phyloP scores from a whole-genome alignment of 2,113 vertebrate genomes.

The Pogona vitticeps region DNA sequence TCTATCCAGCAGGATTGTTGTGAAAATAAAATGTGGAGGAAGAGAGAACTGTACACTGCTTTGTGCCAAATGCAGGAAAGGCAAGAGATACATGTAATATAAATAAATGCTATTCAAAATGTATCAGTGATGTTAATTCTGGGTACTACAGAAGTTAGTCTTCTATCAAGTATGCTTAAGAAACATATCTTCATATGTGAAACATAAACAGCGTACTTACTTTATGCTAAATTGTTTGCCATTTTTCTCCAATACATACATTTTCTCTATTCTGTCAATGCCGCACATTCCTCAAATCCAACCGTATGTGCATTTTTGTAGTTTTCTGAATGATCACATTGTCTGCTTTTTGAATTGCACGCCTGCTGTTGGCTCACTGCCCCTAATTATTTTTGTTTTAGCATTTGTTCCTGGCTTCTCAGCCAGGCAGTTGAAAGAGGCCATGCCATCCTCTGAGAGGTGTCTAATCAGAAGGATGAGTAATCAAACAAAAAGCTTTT shows the following conservation, averaged over 20 bases:
- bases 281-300: slow-evolving; percentile 62
- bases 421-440: slow-evolving; percentile 64
- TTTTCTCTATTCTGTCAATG: slow-evolving; percentile 46
- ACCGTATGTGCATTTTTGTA: slow-evolving; percentile 41
- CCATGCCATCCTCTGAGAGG: slow-evolving; percentile 61
- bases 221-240: slow-evolving; percentile 31
- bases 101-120: background rate
- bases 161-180: background rate
- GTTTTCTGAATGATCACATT: slow-evolving; percentile 56
- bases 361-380: slow-evolving; percentile 59
- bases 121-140: background rate
- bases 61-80: background rate
- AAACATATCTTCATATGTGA: slow-evolving; percentile 10
- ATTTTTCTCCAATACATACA: slow-evolving; percentile 16
- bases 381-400: slow-evolving; percentile 72
- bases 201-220: slow-evolving; percentile 33
- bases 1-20: no score
- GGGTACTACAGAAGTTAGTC: background rate
- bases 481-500: slow-evolving; percentile 71
- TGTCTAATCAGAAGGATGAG: slow-evolving; percentile 66
- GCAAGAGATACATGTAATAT: background rate
- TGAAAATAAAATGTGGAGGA: no score
- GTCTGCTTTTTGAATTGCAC: slow-evolving; percentile 58
- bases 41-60: background rate
- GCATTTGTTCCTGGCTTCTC: slow-evolving; percentile 59